phyloP scores from a whole-genome alignment of 2,113 vertebrate species.

The Agelaius phoeniceus region DNA sequence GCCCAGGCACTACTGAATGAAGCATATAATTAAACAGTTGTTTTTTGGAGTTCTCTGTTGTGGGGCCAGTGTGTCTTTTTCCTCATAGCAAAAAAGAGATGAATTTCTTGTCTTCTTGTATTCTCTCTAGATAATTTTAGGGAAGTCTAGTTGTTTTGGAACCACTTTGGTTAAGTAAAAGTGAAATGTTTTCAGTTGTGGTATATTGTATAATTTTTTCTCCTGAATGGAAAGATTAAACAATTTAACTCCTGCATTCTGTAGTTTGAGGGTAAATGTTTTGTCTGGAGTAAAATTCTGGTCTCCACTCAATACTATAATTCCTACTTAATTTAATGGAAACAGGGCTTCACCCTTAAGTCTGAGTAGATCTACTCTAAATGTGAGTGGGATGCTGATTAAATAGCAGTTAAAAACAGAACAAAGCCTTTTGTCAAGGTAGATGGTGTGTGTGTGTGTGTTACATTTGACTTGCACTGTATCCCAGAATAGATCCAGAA shows the following conservation, averaged over 20 bases:
- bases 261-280: neutral
- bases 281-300: neutral
- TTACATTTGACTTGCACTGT: neutral
- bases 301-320: neutral
- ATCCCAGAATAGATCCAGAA: neutral
- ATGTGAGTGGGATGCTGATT: neutral
- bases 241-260: neutral
- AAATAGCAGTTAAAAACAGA: neutral
- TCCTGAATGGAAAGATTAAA: neutral
- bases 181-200: neutral
- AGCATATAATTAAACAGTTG: neutral
- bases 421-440: constrained; percentile 1
- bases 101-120: neutral
- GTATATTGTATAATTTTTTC: neutral
- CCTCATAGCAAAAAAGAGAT: neutral
- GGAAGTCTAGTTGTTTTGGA: neutral
- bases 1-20: neutral
- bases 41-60: neutral
- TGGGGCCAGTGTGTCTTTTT: neutral
- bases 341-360: neutral
- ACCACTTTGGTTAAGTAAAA: neutral
- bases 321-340: neutral
- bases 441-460: neutral
- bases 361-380: neutral
- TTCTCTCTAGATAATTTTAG: neutral